These are phyloP conservation scores for Ethmia dodecea DNA, from an alignment of 2,888 invertebrate genomes.

Conservation along the genomic window DNA sequence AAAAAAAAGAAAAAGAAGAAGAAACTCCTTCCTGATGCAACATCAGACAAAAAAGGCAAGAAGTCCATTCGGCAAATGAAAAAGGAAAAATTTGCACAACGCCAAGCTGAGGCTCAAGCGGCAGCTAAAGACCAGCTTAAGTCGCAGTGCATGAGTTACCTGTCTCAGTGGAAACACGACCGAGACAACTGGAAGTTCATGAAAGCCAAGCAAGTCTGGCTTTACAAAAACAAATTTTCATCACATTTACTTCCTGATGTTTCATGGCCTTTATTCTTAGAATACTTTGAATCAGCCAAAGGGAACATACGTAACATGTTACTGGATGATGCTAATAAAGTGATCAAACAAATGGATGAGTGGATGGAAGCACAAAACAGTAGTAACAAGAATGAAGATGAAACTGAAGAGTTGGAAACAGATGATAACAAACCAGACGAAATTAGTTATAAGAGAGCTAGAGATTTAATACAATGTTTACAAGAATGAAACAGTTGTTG, in stretches of 20 bases:
- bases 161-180: slow-evolving; percentile 85
- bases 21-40: slow-evolving; percentile 33
- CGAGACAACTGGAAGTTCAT: slow-evolving; percentile 87
- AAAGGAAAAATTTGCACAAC: slow-evolving; percentile 77
- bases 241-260: slow-evolving; percentile 75
- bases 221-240: slow-evolving; percentile 83
- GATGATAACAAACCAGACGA: slow-evolving; percentile 52
- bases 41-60: slow-evolving; percentile 55
- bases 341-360: slow-evolving; percentile 80
- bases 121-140: slow-evolving; percentile 74
- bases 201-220: slow-evolving; percentile 86
- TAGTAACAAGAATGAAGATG: slow-evolving; percentile 30
- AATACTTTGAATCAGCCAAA: slow-evolving; percentile 83
- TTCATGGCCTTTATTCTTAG: slow-evolving; percentile 81
- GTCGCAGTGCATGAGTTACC: slow-evolving; percentile 80
- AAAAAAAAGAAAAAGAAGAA: slow-evolving; percentile 54
- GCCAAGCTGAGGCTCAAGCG: slow-evolving; percentile 72
- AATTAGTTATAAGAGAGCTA: slow-evolving; percentile 77
- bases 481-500: slow-evolving; percentile 57
- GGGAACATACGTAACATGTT: slow-evolving; percentile 81
- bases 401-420: slow-evolving; percentile 29
- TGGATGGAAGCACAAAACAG: slow-evolving; percentile 56
- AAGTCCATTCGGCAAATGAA: slow-evolving; percentile 82
- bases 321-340: slow-evolving; percentile 79
- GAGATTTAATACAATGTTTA: slow-evolving; percentile 81